Conservation (phyloP, 1,140 invertebrate species). For the Papilio glaucus region DNA sequence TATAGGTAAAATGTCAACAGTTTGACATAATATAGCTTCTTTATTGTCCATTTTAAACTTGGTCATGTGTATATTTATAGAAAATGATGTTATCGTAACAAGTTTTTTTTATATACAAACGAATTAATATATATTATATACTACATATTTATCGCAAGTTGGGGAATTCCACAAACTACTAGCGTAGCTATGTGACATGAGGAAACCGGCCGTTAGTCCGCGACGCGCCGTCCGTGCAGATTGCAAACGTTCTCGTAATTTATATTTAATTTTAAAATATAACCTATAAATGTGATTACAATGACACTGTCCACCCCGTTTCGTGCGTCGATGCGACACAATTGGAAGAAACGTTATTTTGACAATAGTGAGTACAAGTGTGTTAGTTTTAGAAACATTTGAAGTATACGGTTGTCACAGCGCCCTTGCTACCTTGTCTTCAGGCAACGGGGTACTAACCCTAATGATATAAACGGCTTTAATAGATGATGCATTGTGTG, state of each 20-base stretch:
- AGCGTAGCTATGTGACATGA: neutral
- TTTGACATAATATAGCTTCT: too few species aligned
- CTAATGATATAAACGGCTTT: too few species aligned
- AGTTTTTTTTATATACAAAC: neutral
- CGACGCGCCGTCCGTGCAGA: neutral
- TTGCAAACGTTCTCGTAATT: neutral
- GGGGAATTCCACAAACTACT: neutral
- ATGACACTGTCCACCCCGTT: neutral
- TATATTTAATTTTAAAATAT: neutral
- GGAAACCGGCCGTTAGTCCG: constrained; percentile 1
- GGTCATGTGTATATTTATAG: neutral
- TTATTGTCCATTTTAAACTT: too few species aligned
- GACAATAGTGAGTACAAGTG: neutral
- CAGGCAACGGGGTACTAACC: too few species aligned
- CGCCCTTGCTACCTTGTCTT: too few species aligned
- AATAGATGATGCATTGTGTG: too few species aligned
- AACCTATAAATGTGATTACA: neutral
- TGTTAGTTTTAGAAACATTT: neutral
- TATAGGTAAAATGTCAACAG: too few species aligned
- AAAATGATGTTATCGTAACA: neutral
- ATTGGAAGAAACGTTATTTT: constrained; percentile 6
- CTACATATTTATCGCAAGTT: neutral
- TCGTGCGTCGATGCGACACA: neutral
- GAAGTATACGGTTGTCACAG: too few species aligned
- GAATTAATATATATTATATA: neutral